phyloP scores from a whole-genome alignment of 2,888 invertebrate species.

The Luperina testacea region DNA sequence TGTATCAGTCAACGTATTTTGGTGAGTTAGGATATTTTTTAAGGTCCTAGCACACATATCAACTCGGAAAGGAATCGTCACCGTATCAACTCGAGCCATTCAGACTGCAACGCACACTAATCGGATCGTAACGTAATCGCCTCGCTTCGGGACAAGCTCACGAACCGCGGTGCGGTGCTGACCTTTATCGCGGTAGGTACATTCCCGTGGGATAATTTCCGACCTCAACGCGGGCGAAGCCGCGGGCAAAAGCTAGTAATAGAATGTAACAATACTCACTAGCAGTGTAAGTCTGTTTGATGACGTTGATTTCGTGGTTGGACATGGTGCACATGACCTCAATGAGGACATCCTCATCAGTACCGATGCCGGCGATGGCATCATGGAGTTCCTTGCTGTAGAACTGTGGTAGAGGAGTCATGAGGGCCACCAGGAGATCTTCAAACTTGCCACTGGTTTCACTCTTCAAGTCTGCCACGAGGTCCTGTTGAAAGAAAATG shows the following conservation, averaged over 20 bases:
- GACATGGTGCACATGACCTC: conserved; percentile 97
- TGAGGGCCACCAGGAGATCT: conserved; percentile 94
- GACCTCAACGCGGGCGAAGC: not conserved
- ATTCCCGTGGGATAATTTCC: not conserved
- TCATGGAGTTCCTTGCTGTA: conserved; percentile 95
- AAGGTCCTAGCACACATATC: no score
- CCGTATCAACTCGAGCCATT: no score
- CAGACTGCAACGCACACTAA: no score
- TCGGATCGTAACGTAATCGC: no score
- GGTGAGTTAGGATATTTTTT: not conserved
- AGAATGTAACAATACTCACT: conserved; percentile 89
- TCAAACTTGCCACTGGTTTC: conserved; percentile 97
- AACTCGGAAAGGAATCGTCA: no score
- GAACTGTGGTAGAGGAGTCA: conserved; percentile 95
- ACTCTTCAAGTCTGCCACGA: conserved; percentile 95
- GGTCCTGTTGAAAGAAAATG: conserved; percentile 86
- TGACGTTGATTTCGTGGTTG: conserved; percentile 95
- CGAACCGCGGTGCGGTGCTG: no score
- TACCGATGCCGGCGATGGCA: conserved; percentile 95
- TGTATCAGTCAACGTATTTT: no score
- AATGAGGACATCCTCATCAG: conserved; percentile 95
- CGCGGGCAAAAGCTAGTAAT: accelerated
- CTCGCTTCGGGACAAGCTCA: no score
- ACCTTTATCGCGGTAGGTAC: not conserved
- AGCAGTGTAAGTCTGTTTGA: conserved; percentile 94